phyloP scores from a whole-genome alignment of 2,888 invertebrate genomes.

The Archips crataeganus region DNA sequence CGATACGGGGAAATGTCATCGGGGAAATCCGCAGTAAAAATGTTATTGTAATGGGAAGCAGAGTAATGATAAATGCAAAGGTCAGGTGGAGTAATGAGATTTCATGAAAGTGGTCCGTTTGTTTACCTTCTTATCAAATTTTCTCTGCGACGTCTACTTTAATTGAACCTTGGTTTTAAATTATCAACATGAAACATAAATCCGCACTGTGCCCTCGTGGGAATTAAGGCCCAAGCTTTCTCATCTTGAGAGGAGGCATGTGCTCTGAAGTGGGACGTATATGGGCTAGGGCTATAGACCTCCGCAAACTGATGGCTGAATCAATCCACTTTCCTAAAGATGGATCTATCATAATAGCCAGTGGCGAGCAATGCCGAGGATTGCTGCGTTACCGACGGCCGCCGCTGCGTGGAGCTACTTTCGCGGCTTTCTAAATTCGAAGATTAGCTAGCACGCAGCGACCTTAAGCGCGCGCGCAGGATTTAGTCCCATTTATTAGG shows the following conservation, averaged over 20 bases:
- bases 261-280: too few relatives aligned
- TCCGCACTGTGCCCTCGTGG: too few relatives aligned
- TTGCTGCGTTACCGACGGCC: conserved; percentile 35
- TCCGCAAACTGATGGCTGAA: too few relatives aligned
- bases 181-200: too few relatives aligned
- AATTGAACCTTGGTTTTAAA: too few relatives aligned
- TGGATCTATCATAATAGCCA: conserved; percentile 31
- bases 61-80: neutral
- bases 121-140: too few relatives aligned
- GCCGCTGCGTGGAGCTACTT: conserved; percentile 57
- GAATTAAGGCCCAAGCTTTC: too few relatives aligned
- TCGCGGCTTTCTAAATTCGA: conserved; percentile 77
- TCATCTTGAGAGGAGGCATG: too few relatives aligned
- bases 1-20: neutral
- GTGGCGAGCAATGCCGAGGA: conserved; percentile 40
- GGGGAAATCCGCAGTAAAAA: neutral
- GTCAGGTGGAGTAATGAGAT: neutral
- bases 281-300: too few relatives aligned
- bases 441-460: conserved; percentile 69
- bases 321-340: conserved; percentile 7
- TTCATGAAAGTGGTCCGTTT: too few relatives aligned
- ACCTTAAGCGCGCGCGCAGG: conserved; percentile 48
- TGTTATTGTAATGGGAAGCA: neutral
- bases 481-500: conserved; percentile 29
- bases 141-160: too few relatives aligned